Conservation (phyloP, 2,113 vertebrate genomes). For the Arenaria interpres region DNA sequence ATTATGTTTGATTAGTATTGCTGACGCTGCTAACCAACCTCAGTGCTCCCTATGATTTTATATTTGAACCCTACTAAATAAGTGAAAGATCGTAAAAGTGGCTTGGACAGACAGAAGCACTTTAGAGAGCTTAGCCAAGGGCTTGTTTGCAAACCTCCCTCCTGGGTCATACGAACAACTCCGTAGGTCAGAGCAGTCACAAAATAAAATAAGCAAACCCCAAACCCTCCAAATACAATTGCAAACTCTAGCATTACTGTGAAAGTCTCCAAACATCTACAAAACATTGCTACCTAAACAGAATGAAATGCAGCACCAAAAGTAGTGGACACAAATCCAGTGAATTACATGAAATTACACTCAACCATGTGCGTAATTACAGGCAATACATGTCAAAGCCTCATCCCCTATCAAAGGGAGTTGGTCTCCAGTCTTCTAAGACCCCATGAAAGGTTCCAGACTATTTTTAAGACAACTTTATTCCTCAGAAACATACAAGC, state of each 20-base stretch:
- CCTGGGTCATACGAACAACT: background rate
- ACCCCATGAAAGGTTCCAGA: background rate
- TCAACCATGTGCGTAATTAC: background rate
- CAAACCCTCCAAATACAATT: background rate
- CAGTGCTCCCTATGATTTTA: background rate
- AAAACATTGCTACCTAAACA: background rate
- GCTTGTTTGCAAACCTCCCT: background rate
- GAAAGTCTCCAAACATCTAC: background rate
- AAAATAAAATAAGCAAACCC: background rate
- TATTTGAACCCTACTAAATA: background rate
- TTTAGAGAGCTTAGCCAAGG: background rate
- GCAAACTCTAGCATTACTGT: background rate
- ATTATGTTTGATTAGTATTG: conserved; percentile 43
- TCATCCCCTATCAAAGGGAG: rapidly evolving
- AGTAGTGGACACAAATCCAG: background rate
- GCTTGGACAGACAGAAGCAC: background rate
- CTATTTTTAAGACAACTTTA: background rate
- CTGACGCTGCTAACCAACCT: conserved; percentile 5
- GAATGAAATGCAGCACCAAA: background rate
- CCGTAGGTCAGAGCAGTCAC: background rate
- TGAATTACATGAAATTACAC: background rate
- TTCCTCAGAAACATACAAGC: background rate
- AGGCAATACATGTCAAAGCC: background rate
- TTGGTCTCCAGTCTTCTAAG: background rate
- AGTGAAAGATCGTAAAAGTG: background rate